phyloP scores from a whole-genome alignment of 1,140 invertebrate genomes.

The Mamestra configurata region DNA sequence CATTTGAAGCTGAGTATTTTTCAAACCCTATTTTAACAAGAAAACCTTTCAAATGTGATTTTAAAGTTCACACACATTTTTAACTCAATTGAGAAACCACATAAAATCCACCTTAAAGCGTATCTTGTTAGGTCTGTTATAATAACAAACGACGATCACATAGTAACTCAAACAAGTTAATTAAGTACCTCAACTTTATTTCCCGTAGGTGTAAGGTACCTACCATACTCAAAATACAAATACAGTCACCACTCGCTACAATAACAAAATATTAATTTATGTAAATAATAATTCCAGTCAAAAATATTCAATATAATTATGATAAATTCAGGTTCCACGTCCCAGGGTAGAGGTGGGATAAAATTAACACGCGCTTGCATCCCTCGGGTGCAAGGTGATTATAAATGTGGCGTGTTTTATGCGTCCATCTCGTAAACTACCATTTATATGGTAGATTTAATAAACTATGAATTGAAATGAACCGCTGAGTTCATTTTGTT shows the following conservation, averaged over 20 bases:
- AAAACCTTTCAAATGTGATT: too few relatives aligned
- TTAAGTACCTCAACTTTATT: too few relatives aligned
- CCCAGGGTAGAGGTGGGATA: neutral
- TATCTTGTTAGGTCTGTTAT: too few relatives aligned
- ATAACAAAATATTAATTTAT: slow-evolving; percentile 1
- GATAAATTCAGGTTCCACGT: slow-evolving; percentile 9
- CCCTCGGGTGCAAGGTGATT: slow-evolving; percentile 21
- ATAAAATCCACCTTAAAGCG: too few relatives aligned
- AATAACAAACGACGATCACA: too few relatives aligned
- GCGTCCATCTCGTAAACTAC: slow-evolving; percentile 21
- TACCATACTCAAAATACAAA: too few relatives aligned
- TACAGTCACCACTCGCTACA: neutral
- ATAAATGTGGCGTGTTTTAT: slow-evolving; percentile 19
- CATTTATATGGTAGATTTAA: slow-evolving; percentile 11
- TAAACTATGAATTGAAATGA: slow-evolving; percentile 32
- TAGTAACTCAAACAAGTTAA: too few relatives aligned
- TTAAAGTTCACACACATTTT: too few relatives aligned
- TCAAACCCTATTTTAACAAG: too few relatives aligned
- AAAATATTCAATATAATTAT: slow-evolving; percentile 37
- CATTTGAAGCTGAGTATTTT: too few relatives aligned
- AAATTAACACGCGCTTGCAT: slow-evolving; percentile 22
- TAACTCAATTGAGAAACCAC: too few relatives aligned
- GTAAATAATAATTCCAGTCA: neutral
- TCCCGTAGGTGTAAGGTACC: too few relatives aligned
- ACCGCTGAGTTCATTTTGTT: slow-evolving; percentile 15